Evolutionary conservation across 2,797 vertebrate genomes (phyloP).

Genomic region (Poeciliopsis turneri): DNA sequence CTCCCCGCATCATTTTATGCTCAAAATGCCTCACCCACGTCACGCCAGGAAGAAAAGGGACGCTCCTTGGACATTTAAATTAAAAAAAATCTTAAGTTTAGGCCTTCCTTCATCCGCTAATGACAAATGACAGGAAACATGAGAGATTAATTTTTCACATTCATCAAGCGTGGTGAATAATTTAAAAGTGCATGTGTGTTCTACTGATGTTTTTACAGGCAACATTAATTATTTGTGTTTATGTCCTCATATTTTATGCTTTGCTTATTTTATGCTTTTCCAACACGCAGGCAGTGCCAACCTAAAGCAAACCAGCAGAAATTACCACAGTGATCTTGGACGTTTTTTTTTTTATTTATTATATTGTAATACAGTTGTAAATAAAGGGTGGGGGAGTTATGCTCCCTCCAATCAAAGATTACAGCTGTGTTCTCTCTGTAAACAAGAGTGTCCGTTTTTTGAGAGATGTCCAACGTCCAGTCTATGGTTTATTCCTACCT

Average conservation of each 20-base stretch:
- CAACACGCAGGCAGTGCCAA: not conserved
- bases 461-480: not conserved
- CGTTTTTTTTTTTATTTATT: no score
- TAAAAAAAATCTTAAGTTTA: not conserved
- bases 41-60: constrained; percentile 30
- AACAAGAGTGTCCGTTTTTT: not conserved
- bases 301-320: not conserved
- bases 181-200: not conserved
- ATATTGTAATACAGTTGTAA: not conserved
- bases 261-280: not conserved
- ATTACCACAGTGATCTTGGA: not conserved
- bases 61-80: constrained; percentile 39
- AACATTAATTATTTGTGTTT: constrained; percentile 2
- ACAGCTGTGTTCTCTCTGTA: not conserved
- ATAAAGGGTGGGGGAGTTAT: not conserved
- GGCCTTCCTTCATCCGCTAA: not conserved
- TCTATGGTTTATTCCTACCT: not conserved
- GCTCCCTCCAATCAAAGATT: not conserved
- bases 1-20: constrained; percentile 65
- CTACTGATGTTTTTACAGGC: not conserved
- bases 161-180: not conserved
- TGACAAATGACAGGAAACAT: not conserved
- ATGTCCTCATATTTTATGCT: constrained; percentile 2
- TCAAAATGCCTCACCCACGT: constrained; percentile 49
- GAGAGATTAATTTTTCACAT: not conserved